Conservation (phyloP, 2,113 vertebrate species). For the Hepsetus odoe region DNA sequence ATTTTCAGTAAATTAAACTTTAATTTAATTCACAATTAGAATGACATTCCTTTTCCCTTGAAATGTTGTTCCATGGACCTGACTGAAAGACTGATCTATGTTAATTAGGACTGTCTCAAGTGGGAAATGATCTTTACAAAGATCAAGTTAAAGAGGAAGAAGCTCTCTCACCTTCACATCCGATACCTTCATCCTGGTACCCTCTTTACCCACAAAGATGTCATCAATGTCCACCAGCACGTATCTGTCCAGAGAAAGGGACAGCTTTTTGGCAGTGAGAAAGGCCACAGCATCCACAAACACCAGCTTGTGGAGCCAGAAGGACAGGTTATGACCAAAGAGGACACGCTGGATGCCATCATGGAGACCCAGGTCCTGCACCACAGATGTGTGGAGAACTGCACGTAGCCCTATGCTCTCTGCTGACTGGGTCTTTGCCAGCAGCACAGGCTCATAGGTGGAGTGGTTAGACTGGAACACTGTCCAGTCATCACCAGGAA, state of each 20-base stretch:
- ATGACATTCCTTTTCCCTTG: no score
- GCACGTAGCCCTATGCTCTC: conserved; percentile 87
- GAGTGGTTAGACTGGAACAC: conserved; percentile 98
- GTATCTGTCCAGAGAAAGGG: conserved; percentile 90
- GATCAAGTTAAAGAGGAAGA: neutral
- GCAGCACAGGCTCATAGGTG: conserved; percentile 90
- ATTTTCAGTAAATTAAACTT: no score
- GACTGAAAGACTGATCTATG: no score
- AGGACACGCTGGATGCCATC: conserved; percentile 95
- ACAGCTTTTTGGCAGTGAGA: conserved; percentile 91
- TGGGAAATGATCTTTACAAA: neutral
- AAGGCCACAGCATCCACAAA: conserved; percentile 95
- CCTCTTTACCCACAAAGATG: conserved; percentile 98
- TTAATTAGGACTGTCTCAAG: no score
- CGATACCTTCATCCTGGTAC: conserved; percentile 94
- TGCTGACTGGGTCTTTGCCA: conserved; percentile 91
- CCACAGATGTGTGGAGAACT: conserved; percentile 88
- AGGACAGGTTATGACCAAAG: conserved; percentile 94
- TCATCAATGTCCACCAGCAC: conserved; percentile 95
- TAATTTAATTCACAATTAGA: no score
- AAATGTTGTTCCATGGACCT: no score
- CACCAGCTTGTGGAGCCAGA: conserved; percentile 96
- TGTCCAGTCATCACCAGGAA: conserved; percentile 96
- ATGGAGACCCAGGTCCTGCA: conserved; percentile 95
- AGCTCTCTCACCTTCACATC: conserved; percentile 88